A percentile compares a stretch with the other conserved stretches of the same genome.
phyloP scores from a whole-genome alignment of 2,888 invertebrate genomes.

The Rhopalosiphum nymphaeae region DNA sequence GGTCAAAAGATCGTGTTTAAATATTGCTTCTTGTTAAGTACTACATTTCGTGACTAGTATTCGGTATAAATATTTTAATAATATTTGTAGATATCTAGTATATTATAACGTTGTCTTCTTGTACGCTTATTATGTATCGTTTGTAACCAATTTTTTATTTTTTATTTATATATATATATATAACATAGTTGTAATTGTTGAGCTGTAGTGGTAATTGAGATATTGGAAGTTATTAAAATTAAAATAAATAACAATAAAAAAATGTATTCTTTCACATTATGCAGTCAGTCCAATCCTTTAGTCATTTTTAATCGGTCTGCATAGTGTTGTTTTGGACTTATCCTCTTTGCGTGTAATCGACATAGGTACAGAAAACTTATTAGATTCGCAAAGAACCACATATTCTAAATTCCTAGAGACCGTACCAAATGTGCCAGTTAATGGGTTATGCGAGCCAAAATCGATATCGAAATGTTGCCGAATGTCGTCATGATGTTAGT shows the following conservation, averaged over 20 bases:
- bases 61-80: not conserved
- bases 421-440: conserved; percentile 45
- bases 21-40: not conserved
- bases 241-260: no score
- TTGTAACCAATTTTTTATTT: no score
- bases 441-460: conserved; percentile 40
- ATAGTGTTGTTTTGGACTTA: not conserved
- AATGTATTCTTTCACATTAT: not conserved
- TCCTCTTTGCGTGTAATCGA: not conserved
- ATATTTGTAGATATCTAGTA: not conserved
- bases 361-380: not conserved
- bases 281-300: not conserved
- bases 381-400: not conserved
- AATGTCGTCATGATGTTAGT: conserved; percentile 34
- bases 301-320: not conserved
- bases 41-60: not conserved
- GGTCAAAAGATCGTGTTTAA: not conserved
- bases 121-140: no score
- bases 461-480: conserved; percentile 50
- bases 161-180: no score
- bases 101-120: not conserved
- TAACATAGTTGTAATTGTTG: no score
- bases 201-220: no score
- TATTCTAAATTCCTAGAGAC: not conserved
- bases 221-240: no score